Evolutionary conservation across 2,888 invertebrate species (phyloP).

Genomic region (Diaperis boleti): DNA sequence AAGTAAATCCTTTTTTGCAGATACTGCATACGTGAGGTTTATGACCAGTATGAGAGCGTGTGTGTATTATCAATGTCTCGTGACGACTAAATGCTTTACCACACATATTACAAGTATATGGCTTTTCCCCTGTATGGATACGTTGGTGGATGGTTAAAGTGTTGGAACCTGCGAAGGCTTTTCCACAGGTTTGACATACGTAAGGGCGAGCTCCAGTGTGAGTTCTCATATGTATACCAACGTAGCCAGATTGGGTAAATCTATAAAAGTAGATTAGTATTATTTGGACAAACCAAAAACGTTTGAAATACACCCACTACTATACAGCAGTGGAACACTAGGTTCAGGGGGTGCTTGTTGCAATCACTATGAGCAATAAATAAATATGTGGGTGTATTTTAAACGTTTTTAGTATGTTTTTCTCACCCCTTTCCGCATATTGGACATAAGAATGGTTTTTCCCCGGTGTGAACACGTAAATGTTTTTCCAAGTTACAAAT

Average conservation of each 20-base stretch:
- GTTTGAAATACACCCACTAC: too few relatives aligned
- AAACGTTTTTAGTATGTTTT: conserved; percentile 3
- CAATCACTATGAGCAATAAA: too few relatives aligned
- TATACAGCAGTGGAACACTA: too few relatives aligned
- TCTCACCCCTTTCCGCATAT: conserved; percentile 64
- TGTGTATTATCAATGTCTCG: conserved; percentile 64
- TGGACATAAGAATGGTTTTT: conserved; percentile 65
- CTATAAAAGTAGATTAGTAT: conserved; percentile 51
- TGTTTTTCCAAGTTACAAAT: conserved; percentile 66
- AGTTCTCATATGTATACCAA: conserved; percentile 66
- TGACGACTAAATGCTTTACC: conserved; percentile 64
- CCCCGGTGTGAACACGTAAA: conserved; percentile 65
- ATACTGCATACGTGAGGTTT: conserved; percentile 64
- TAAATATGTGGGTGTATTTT: too few relatives aligned
- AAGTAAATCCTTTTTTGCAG: conserved; percentile 64
- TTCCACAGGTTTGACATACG: conserved; percentile 65
- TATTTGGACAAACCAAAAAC: neutral
- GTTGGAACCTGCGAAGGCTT: conserved; percentile 66
- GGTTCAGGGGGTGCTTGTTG: too few relatives aligned
- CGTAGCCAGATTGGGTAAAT: conserved; percentile 67
- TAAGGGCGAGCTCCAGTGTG: conserved; percentile 66
- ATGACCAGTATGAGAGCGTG: conserved; percentile 64
- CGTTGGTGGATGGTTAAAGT: conserved; percentile 65
- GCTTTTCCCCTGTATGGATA: conserved; percentile 65
- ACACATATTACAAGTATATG: conserved; percentile 63